Evolutionary conservation across 2,113 vertebrate genomes (phyloP).

Genomic region (Arizona elegans): DNA sequence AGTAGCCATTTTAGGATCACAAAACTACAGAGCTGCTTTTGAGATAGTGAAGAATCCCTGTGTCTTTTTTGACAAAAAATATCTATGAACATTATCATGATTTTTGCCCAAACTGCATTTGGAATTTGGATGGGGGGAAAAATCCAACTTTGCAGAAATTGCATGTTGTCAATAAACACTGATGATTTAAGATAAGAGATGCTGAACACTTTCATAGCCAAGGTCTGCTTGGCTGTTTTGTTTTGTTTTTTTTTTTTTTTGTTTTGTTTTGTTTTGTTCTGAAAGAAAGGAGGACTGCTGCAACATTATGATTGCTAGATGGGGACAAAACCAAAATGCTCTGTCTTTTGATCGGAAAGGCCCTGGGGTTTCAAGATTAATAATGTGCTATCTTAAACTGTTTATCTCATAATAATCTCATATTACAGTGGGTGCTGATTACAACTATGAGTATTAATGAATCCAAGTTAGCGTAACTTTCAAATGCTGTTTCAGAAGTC

Average conservation of each 20-base stretch:
- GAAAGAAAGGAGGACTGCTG: neutral
- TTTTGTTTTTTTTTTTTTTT: neutral
- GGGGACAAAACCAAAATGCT: neutral
- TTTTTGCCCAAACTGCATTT: neutral
- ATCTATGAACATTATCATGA: neutral
- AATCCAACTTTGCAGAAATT: neutral
- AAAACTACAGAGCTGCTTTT: neutral
- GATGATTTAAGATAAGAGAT: neutral
- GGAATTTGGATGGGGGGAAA: neutral
- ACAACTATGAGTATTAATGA: neutral
- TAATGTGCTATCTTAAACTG: neutral
- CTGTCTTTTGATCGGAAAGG: neutral
- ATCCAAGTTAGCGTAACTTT: neutral
- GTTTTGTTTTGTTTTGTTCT: neutral
- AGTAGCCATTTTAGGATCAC: neutral
- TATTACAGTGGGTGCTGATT: neutral
- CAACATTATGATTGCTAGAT: neutral
- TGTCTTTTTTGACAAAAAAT: neutral
- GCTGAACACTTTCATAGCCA: neutral
- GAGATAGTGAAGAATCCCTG: neutral
- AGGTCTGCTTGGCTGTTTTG: neutral
- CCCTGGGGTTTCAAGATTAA: neutral
- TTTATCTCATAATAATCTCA: neutral
- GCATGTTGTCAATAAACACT: neutral
- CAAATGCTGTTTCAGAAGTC: neutral